These are phyloP conservation scores for Anguilla marmorata DNA, from an alignment of 2,797 vertebrate species.

Conservation along the genomic window DNA sequence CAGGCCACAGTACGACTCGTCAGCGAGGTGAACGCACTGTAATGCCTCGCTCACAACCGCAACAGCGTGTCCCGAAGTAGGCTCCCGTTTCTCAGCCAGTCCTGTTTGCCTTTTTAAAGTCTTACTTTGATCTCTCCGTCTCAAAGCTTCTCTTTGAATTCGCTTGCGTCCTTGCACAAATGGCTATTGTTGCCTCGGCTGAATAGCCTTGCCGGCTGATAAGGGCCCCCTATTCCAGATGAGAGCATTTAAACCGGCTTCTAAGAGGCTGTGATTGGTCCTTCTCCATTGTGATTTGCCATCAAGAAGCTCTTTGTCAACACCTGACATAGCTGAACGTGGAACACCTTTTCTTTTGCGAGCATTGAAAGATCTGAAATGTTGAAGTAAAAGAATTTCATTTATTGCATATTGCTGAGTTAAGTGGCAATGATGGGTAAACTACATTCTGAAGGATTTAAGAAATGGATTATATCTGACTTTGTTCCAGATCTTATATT, in stretches of 20 bases:
- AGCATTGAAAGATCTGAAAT: background rate
- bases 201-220: conserved; percentile 12
- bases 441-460: background rate
- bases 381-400: background rate
- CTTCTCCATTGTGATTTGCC: background rate
- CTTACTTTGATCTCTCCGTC: background rate
- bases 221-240: conserved; percentile 19
- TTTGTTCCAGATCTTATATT: background rate
- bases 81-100: background rate
- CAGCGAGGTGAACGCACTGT: background rate
- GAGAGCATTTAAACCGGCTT: background rate
- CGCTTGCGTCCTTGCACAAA: conserved; percentile 16
- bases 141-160: conserved; percentile 26
- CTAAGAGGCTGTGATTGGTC: background rate
- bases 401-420: background rate
- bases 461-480: background rate
- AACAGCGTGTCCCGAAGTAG: background rate
- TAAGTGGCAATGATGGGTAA: background rate
- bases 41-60: background rate
- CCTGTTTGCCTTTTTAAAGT: background rate
- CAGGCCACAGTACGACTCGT: background rate
- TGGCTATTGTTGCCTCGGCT: conserved; percentile 23
- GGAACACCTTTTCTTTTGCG: background rate
- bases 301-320: conserved; percentile 7
- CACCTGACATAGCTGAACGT: background rate